Evolutionary conservation across 2,113 vertebrate genomes (phyloP).

Genomic region (Xiphophorus hellerii): DNA sequence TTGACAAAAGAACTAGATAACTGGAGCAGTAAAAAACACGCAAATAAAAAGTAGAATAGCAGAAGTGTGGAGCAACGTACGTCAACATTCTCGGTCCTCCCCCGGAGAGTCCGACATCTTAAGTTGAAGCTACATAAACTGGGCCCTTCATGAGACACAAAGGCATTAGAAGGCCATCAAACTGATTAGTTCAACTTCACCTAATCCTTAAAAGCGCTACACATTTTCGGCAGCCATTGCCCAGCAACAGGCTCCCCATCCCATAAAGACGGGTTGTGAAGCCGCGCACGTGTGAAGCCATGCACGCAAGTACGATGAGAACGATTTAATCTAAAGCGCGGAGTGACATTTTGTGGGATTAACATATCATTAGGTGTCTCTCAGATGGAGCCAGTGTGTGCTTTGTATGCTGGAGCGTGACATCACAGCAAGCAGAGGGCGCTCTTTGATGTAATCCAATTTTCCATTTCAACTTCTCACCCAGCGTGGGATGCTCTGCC

Average conservation of each 20-base stretch:
- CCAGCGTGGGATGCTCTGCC: conserved; percentile 11
- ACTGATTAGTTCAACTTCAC: conserved; percentile 58
- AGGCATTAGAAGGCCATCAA: conserved; percentile 25
- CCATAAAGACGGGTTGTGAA: conserved; percentile 13
- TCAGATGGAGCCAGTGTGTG: conserved; percentile 22
- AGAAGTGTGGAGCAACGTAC: conserved; percentile 6
- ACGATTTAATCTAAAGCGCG: conserved; percentile 51
- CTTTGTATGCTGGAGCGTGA: conserved; percentile 46
- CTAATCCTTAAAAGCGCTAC: conserved; percentile 27
- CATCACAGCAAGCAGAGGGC: conserved; percentile 61
- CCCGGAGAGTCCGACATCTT: conserved; percentile 2
- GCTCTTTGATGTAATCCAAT: conserved; percentile 73
- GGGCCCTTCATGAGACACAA: conserved; percentile 7
- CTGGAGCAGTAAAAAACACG: neutral
- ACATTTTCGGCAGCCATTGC: conserved; percentile 31
- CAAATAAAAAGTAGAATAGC: neutral
- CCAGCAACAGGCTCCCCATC: conserved; percentile 20
- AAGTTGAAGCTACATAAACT: neutral
- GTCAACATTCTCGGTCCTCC: neutral
- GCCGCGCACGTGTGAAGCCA: neutral
- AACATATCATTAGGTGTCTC: conserved; percentile 61
- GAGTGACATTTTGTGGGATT: conserved; percentile 56
- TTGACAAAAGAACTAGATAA: conserved; percentile 3
- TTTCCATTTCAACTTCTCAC: conserved; percentile 65
- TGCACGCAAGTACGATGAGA: conserved; percentile 21